Evolutionary conservation across 2,888 invertebrate genomes (phyloP).

Genomic region (Plutella xylostella): DNA sequence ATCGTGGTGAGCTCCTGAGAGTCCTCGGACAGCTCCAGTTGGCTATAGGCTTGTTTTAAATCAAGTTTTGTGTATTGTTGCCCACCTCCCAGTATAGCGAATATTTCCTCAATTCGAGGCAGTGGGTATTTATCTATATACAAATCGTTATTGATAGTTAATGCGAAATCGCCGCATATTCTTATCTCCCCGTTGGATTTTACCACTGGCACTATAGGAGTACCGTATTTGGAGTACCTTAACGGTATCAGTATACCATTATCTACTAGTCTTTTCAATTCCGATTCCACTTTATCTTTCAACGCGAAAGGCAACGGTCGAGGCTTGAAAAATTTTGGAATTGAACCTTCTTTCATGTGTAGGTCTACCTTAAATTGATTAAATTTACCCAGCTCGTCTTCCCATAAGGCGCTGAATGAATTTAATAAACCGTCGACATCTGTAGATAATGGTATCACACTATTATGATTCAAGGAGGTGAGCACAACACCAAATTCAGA

Average conservation of each 20-base stretch:
- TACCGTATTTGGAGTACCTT: not conserved
- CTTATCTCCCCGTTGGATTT: slow-evolving; percentile 6
- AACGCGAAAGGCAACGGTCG: not conserved
- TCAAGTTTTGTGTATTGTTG: not conserved
- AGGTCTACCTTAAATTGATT: not conserved
- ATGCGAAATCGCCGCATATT: not conserved
- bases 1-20: not conserved
- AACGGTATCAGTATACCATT: not conserved
- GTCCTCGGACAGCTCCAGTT: not conserved
- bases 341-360: not conserved
- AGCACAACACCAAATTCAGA: not conserved
- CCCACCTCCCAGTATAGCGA: not conserved
- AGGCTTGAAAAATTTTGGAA: not conserved
- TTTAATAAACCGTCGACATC: not conserved
- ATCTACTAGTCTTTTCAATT: not conserved
- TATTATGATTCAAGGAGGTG: not conserved
- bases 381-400: not conserved
- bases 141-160: not conserved
- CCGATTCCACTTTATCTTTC: not conserved
- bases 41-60: not conserved
- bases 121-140: not conserved
- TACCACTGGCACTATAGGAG: slow-evolving; percentile 14
- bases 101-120: not conserved
- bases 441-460: not conserved
- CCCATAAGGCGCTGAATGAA: not conserved